phyloP scores from a whole-genome alignment of 2,888 invertebrate species.

The Vannuccia rotundouncinata region DNA sequence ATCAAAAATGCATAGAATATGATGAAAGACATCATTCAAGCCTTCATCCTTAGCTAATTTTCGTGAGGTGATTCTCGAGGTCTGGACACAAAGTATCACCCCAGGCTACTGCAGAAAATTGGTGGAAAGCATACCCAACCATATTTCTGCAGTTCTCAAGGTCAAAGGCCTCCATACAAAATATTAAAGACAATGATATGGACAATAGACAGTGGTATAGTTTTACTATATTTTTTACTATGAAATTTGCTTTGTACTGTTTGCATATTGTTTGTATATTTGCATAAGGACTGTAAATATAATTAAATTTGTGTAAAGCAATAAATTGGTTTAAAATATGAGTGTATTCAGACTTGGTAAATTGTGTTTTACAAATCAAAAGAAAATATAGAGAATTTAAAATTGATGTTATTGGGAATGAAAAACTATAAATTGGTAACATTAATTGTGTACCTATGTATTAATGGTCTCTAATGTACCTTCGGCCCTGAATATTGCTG shows the following conservation, averaged over 20 bases:
- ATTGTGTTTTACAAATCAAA: too few species aligned
- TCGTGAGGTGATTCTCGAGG: constrained; percentile 1
- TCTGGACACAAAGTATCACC: constrained; percentile 11
- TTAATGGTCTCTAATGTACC: too few species aligned
- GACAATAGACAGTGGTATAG: not conserved
- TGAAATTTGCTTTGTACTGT: not conserved
- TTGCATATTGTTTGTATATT: not conserved
- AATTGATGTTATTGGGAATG: too few species aligned
- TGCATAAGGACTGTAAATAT: too few species aligned
- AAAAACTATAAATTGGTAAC: too few species aligned
- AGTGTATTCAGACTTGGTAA: constrained; percentile 21
- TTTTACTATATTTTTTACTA: not conserved
- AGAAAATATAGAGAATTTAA: too few species aligned
- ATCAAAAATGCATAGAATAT: constrained; percentile 24
- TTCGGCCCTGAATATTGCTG: too few species aligned
- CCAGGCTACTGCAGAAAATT: constrained; percentile 14
- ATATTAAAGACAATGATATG: constrained; percentile 7
- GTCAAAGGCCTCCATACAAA: constrained; percentile 25
- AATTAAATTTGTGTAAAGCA: constrained; percentile 11
- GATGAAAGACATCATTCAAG: constrained; percentile 27
- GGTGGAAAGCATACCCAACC: constrained; percentile 13
- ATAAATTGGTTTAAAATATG: constrained; percentile 19
- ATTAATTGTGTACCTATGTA: too few species aligned
- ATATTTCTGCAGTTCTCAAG: constrained; percentile 13
- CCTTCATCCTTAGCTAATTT: constrained; percentile 12